phyloP scores from a whole-genome alignment of 1,140 invertebrate genomes.

The Copidosoma floridanum region DNA sequence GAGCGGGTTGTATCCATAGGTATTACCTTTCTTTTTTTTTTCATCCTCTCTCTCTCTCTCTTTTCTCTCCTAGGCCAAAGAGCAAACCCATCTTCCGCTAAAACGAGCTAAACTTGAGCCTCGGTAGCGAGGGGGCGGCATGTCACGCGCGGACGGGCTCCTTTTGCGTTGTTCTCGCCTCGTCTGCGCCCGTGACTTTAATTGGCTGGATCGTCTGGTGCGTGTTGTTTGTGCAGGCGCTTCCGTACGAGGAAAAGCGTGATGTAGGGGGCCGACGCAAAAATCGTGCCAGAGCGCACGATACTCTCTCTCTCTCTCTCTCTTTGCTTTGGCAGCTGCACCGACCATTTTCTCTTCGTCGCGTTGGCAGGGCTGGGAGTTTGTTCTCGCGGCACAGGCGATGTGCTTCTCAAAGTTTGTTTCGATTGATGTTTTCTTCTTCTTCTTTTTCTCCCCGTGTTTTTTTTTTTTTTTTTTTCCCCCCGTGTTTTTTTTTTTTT shows the following conservation, averaged over 20 bases:
- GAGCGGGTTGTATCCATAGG: constrained; percentile 8
- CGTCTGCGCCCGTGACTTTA: constrained; percentile 15
- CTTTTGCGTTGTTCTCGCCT: neutral
- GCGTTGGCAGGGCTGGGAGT: neutral
- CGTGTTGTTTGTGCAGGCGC: constrained; percentile 30
- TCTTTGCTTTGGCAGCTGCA: constrained; percentile 1
- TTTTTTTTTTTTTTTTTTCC: no score
- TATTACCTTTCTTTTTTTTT: neutral
- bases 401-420: no score
- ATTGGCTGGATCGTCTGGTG: constrained; percentile 25
- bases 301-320: no score
- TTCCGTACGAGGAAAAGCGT: no score
- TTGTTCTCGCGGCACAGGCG: no score
- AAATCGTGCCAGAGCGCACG: neutral
- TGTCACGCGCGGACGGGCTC: neutral
- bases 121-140: neutral
- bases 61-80: constrained; percentile 46
- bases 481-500: no score
- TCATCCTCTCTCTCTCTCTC: no score
- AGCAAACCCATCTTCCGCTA: no score
- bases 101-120: no score
- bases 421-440: no score
- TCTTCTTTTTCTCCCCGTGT: no score
- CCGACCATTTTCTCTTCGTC: neutral
- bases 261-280: neutral